Percentiles rank a stretch among this genome's conserved stretches.
phyloP scores from a whole-genome alignment of 1,140 invertebrate species.

The Anoplolepis gracilipes region DNA sequence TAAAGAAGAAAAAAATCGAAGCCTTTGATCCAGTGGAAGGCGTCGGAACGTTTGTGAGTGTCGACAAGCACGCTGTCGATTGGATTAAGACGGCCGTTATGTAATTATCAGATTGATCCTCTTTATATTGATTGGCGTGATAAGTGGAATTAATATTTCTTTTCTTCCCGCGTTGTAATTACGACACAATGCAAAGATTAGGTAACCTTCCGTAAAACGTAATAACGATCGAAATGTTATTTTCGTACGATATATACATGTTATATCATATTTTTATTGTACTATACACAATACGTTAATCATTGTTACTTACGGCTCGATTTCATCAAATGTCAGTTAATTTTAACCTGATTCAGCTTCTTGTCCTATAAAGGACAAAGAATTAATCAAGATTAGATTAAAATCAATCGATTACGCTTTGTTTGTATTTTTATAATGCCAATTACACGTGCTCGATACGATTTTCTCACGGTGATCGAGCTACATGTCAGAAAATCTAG shows the following conservation, averaged over 20 bases:
- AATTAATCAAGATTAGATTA: neutral
- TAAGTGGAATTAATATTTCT: neutral
- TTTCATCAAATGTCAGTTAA: neutral
- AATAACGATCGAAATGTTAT: neutral
- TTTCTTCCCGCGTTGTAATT: neutral
- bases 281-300: too few relatives aligned
- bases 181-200: neutral
- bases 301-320: neutral
- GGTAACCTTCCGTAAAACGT: neutral
- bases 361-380: neutral
- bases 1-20: neutral
- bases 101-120: neutral
- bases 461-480: neutral
- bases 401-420: neutral
- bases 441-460: neutral
- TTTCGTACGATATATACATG: too few relatives aligned
- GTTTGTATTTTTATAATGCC: neutral
- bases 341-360: neutral
- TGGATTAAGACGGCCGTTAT: neutral
- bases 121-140: neutral
- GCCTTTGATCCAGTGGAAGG: neutral
- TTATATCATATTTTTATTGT: too few relatives aligned
- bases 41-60: conserved; percentile 7
- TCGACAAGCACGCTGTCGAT: conserved; percentile 34
- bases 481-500: neutral